A percentile compares a stretch with the other conserved stretches of the same genome.
These are phyloP conservation scores for Leucoma salicis DNA, from an alignment of 2,888 invertebrate genomes.

Conservation along the genomic window DNA sequence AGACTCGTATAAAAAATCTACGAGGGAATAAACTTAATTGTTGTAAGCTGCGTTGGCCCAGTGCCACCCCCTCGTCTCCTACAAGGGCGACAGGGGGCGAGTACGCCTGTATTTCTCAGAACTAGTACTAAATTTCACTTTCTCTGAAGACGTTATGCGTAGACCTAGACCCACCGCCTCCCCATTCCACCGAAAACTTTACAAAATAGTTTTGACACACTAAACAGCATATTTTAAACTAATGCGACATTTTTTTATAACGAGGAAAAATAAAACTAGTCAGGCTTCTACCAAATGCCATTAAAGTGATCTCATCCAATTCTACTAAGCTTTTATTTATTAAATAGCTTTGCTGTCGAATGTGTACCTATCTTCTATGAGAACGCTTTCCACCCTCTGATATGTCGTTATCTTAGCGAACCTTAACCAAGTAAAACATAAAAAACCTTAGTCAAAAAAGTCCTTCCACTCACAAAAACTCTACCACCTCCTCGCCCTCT, in stretches of 20 bases:
- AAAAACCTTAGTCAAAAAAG: constrained; percentile 82
- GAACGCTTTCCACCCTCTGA: constrained; percentile 64
- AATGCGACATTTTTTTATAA: constrained; percentile 1
- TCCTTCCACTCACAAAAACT: constrained; percentile 80
- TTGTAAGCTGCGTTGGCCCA: constrained; percentile 75
- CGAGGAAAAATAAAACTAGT: background rate
- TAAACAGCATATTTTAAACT: constrained; percentile 29
- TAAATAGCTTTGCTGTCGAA: constrained; percentile 28
- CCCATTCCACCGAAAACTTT: too few relatives aligned
- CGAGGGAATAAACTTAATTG: constrained; percentile 79
- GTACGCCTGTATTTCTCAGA: constrained; percentile 77
- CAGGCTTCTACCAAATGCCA: background rate
- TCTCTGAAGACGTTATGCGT: constrained; percentile 79
- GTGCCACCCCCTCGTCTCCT: constrained; percentile 59
- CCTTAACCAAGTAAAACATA: constrained; percentile 80
- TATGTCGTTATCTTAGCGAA: constrained; percentile 79
- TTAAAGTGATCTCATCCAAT: constrained; percentile 5
- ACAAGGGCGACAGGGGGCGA: constrained; percentile 52
- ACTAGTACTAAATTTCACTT: constrained; percentile 82
- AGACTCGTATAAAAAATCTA: constrained; percentile 63
- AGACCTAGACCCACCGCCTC: constrained; percentile 58
- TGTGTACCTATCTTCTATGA: constrained; percentile 58
- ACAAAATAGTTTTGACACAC: constrained; percentile 55
- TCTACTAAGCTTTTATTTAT: constrained; percentile 19
- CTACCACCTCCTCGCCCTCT: constrained; percentile 72